Conservation (phyloP, 2,797 vertebrate genomes). For the Tapirus indicus region DNA sequence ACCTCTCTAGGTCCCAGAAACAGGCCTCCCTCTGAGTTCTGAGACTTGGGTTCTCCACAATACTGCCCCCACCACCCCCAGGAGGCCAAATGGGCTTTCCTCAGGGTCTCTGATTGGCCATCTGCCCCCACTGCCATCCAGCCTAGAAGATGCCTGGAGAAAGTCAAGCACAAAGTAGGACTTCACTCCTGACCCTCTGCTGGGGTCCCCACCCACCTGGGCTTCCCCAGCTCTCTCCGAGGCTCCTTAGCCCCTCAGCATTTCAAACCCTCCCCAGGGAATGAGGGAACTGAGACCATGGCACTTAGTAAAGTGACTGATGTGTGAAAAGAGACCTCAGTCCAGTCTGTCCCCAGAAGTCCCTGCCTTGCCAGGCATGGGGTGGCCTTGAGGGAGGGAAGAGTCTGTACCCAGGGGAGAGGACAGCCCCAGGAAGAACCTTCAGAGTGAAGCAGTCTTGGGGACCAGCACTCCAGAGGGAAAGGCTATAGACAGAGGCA, state of each 20-base stretch:
- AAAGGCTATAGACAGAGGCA: background rate
- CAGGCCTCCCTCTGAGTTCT: background rate
- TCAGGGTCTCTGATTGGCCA: background rate
- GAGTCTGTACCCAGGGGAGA: background rate
- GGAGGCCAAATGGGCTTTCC: background rate
- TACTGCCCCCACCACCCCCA: no score
- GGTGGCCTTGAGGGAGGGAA: background rate
- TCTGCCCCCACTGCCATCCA: background rate
- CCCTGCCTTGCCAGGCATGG: background rate
- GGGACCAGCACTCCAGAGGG: background rate
- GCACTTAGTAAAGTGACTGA: constrained; percentile 88
- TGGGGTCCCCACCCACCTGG: background rate
- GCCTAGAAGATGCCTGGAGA: background rate
- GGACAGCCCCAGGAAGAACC: background rate
- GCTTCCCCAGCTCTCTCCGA: background rate
- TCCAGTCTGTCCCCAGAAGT: constrained; percentile 90
- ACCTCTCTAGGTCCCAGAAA: background rate
- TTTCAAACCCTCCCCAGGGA: constrained; percentile 49
- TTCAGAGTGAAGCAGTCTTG: background rate
- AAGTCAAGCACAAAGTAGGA: background rate
- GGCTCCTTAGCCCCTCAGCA: constrained; percentile 59
- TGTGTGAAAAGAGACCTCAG: constrained; percentile 92
- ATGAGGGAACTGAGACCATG: constrained; percentile 5
- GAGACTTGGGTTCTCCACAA: background rate
- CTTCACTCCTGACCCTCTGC: background rate